Percentiles rank a stretch among this genome's conserved stretches.
Conservation (phyloP, 37 sponge, comb jelly and placozoan genomes). For the Amphimedon queenslandica region DNA sequence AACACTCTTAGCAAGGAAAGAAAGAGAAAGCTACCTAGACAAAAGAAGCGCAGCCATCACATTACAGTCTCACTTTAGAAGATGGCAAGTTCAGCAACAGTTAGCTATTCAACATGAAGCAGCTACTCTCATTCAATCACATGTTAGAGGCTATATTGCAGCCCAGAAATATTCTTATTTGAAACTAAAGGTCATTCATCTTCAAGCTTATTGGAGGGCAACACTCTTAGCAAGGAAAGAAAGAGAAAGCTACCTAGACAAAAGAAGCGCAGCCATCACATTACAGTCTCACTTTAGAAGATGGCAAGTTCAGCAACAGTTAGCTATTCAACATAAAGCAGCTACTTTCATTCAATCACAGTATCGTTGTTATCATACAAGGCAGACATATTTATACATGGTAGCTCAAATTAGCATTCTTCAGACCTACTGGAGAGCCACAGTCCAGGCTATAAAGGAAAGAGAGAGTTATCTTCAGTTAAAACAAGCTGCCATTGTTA, state of each 20-base stretch:
- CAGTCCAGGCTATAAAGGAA: too few species aligned
- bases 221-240: constrained; percentile 13
- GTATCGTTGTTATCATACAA: neutral
- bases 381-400: too few species aligned
- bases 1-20: too few species aligned
- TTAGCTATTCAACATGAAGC: too few species aligned
- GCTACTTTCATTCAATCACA: constrained; percentile 1
- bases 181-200: too few species aligned
- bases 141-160: too few species aligned
- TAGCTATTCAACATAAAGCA: neutral
- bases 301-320: neutral
- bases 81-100: too few species aligned
- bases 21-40: constrained; percentile 1
- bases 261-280: constrained; percentile 14
- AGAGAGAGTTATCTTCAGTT: neutral
- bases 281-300: constrained; percentile 29
- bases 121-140: too few species aligned
- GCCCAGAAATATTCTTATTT: too few species aligned
- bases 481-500: constrained; percentile 16
- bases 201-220: neutral
- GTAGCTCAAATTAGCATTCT: constrained; percentile 6
- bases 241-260: neutral
- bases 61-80: too few species aligned
- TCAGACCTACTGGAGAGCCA: constrained; percentile 5
- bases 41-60: neutral